Evolutionary conservation across 2,888 invertebrate species (phyloP).

Genomic region (Agelastica alni): DNA sequence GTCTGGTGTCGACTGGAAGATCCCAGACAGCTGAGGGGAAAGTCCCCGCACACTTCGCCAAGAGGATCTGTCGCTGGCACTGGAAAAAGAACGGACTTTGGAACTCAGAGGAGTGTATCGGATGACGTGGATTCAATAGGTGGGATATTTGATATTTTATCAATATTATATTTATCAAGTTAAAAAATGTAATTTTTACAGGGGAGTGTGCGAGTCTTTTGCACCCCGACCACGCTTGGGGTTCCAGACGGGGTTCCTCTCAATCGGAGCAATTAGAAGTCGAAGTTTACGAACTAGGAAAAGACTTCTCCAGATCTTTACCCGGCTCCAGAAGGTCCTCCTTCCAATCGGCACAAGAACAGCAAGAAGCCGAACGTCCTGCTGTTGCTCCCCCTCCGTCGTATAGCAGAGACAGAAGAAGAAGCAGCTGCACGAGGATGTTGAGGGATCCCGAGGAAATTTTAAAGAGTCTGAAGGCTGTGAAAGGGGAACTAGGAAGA

Average conservation of each 20-base stretch:
- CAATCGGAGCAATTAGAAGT: constrained; percentile 86
- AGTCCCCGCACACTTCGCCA: constrained; percentile 78
- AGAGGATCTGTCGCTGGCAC: constrained; percentile 73
- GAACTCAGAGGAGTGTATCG: constrained; percentile 75
- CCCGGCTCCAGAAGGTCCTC: constrained; percentile 85
- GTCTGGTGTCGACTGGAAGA: constrained; percentile 90
- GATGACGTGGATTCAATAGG: constrained; percentile 73
- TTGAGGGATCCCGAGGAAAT: constrained; percentile 83
- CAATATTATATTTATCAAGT: neutral
- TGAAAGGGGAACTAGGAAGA: constrained; percentile 80
- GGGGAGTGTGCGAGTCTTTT: constrained; percentile 76
- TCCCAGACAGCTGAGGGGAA: constrained; percentile 70
- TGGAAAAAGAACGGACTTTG: constrained; percentile 71
- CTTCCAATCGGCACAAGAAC: constrained; percentile 69
- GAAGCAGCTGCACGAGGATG: constrained; percentile 77
- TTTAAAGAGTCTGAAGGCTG: constrained; percentile 77
- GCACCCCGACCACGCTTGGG: constrained; percentile 86
- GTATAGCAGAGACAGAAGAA: constrained; percentile 71
- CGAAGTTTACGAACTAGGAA: constrained; percentile 76
- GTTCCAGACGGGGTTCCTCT: constrained; percentile 82
- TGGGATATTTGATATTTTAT: neutral
- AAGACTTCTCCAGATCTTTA: constrained; percentile 83
- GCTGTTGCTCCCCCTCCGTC: constrained; percentile 61
- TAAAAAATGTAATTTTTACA: neutral
- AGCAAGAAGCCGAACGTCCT: constrained; percentile 54